Evolutionary conservation across 2,888 invertebrate genomes (phyloP), one percentile per base, ranked within the genome.

Genomic region (Metellina segmentata): DNA sequence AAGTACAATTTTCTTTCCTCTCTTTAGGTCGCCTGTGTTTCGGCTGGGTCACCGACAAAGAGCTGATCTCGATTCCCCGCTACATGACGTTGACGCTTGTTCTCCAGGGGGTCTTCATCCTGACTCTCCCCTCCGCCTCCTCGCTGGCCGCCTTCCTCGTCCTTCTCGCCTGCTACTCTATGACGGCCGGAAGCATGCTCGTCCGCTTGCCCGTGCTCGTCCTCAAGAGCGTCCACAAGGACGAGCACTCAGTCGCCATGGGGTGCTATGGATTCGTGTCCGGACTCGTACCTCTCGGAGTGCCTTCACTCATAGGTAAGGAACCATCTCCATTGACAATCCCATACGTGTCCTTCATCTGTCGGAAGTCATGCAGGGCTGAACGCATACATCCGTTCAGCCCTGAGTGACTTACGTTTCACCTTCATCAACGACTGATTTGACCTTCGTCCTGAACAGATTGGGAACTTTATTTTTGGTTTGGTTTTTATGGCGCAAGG

Each of bases 181-280:
- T 92, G 91, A 85, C 89, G 20, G 91, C 85, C 4, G 91, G 91
- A 16, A 89, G 88, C 71, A 89, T 92, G 88, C 11, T 92, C 61
- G 89, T 92, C 19, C 74, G 88, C 7, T 19, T 92, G 34, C 91
- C 91, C n/a, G 91, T 92, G 0, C 53, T 92, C 0, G 91, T 92
- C 7, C 51, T 89, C 51, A 92, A 92, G 19, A 78, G 89, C 16
- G 91, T 92, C 13, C 81, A 85, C n/a, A 89, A 92, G 48, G 89
- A 92, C 34, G 85, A 92, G 48, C 88, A 92, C 20, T 92, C 91
- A 2, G 85, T 92, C 1, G 91, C 91, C 13, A 92, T 92, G 91
- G 91, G 91, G 52, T 89, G 88, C 20, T 83, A 85, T 20, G 91
- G 91, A 48, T 92, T 92, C 34, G 85, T 71, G 1, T 92, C 91